Evolutionary conservation across 53 echinoderm and acorn worm genomes (phyloP), one percentile per base, ranked within the genome.

Genomic region (Paelopatides confundens): DNA sequence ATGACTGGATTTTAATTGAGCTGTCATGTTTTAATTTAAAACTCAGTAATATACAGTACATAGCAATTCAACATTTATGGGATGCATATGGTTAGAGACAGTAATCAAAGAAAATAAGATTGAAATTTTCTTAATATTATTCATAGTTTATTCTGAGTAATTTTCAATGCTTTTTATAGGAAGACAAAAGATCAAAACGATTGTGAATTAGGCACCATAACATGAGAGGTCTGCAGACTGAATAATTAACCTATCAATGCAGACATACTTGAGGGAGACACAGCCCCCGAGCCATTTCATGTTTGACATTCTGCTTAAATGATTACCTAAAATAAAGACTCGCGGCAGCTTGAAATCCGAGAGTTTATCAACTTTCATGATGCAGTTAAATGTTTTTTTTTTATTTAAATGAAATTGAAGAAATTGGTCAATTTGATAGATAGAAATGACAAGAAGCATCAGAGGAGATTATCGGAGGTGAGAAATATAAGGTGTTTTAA

Each of bases 401-500:
- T n/a, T n/a, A 48, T 48, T 69, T 31, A 1, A 36, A 27, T 26
- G 74, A 74, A 74, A 46, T 27, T 10, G 12, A 39, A 74, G 74
- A 74, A 74, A 74, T 74, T 74, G 74, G 74, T 74, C 74, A 74
- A 46, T 74, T 74, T 74, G 35, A 58, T 58, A 58, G 13, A 23
- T 11, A 39, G 40, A 23, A 11, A 4, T 74, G 70, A 70, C 38
- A 74, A 74, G 74, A 35, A 26, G 46, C 38, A 74, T 39, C 28
- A 39, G 5, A 10, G 29, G 12, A 11, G 27, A 46, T 74, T 43
- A 15, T 32, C 4, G 12, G 39, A 27, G 7, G 39, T 27, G 34
- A 29, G 40, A 58, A 58, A 58, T n/a, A 58, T 17, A 18, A 54
- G 36, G 31, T 67, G 12, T 10, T 67, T 0, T 43, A 54, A 58